phyloP scores from a whole-genome alignment of 2,113 vertebrate genomes.

The Junco hyemalis region DNA sequence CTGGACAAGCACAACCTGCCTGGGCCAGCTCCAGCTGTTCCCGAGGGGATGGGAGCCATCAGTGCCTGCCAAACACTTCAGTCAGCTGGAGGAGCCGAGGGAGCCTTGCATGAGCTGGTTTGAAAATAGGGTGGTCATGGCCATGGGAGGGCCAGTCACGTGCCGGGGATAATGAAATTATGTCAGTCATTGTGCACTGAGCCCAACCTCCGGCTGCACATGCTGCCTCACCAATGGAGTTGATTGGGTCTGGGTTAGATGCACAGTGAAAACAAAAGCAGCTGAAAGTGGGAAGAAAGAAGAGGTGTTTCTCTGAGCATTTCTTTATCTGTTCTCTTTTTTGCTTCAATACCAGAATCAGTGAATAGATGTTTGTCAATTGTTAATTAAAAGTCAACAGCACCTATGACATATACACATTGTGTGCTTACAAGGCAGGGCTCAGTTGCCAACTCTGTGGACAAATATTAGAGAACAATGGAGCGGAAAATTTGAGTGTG shows the following conservation, averaged over 20 bases:
- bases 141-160: neutral
- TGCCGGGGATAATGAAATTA: neutral
- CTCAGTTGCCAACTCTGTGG: neutral
- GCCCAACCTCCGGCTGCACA: neutral
- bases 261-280: neutral
- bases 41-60: neutral
- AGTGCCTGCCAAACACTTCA: accelerated
- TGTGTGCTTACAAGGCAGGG: neutral
- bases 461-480: neutral
- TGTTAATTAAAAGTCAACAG: neutral
- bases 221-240: neutral
- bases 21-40: neutral
- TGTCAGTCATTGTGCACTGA: neutral
- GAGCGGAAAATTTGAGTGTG: neutral
- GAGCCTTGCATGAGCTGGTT: accelerated
- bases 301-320: neutral
- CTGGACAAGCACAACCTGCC: neutral
- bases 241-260: neutral
- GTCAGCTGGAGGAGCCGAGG: accelerated
- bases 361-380: neutral
- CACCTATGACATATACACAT: neutral
- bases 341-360: accelerated
- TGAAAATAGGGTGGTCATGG: neutral
- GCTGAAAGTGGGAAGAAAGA: neutral
- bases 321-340: neutral